Conservation (phyloP, 2,888 invertebrate species). For the Cephus pygmeus region DNA sequence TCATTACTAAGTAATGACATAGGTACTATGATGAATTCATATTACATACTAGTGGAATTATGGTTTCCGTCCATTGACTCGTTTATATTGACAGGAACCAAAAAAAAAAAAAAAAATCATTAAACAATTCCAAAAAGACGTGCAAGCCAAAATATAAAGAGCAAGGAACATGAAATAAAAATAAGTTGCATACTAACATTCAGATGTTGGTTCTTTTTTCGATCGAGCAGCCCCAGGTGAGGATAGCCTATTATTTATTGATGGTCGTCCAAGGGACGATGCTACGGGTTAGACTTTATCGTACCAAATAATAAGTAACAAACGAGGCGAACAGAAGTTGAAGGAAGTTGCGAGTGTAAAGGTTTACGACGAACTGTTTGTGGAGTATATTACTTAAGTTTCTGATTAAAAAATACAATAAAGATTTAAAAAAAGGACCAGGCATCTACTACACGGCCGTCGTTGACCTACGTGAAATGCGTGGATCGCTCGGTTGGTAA, state of each 20-base stretch:
- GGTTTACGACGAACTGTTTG: not conserved
- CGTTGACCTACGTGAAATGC: not conserved
- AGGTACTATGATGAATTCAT: not conserved
- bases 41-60: not conserved
- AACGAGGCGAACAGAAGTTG: not conserved
- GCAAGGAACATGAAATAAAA: not conserved
- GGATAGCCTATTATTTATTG: constrained; percentile 51
- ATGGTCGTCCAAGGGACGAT: constrained; percentile 35
- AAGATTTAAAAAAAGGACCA: constrained; percentile 7
- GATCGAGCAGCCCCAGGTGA: constrained; percentile 36
- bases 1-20: not conserved
- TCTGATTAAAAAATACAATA: constrained; percentile 6
- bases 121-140: not conserved
- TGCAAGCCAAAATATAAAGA: not conserved
- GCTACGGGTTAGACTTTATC: constrained; percentile 46
- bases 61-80: not conserved
- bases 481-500: not conserved
- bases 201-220: constrained; percentile 8
- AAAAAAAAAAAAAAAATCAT: not conserved
- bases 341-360: not conserved
- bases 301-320: constrained; percentile 50
- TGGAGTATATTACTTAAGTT: constrained; percentile 1
- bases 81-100: not conserved
- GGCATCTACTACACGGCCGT: not conserved
- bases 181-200: not conserved